Percentiles rank a stretch among this genome's conserved stretches.
phyloP scores from a whole-genome alignment of 2,113 vertebrate species.

The Coturnix japonica region DNA sequence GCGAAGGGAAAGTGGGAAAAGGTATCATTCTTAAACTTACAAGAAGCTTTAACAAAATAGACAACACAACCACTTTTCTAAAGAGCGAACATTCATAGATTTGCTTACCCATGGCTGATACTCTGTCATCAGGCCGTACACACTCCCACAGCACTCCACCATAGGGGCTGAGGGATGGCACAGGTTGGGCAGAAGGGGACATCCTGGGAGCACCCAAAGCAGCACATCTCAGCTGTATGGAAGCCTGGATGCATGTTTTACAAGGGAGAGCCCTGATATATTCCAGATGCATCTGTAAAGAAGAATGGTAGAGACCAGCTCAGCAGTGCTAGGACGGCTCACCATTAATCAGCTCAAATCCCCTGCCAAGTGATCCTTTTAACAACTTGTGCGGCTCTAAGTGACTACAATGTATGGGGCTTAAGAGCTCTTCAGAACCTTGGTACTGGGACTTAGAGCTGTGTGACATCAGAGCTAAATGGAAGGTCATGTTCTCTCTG shows the following conservation, averaged over 20 bases:
- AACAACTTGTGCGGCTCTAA: background rate
- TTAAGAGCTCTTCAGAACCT: background rate
- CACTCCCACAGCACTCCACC: background rate
- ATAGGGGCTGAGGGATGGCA: fast-evolving
- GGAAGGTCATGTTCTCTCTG: background rate
- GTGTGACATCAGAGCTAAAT: background rate
- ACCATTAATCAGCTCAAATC: background rate
- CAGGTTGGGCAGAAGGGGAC: background rate
- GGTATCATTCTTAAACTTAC: background rate
- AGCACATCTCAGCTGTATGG: background rate
- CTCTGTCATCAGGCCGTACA: fast-evolving
- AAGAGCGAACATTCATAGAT: background rate
- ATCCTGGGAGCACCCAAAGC: fast-evolving
- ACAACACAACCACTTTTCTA: background rate
- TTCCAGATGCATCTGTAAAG: background rate
- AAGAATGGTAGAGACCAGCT: background rate
- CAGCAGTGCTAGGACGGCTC: background rate
- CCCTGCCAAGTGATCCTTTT: background rate
- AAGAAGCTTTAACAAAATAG: background rate
- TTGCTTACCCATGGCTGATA: background rate
- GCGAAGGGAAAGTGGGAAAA: background rate
- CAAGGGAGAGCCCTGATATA: background rate
- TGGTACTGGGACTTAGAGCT: background rate
- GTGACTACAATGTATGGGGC: background rate
- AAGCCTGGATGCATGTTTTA: background rate